Percentiles rank a stretch among this genome's conserved stretches.
Conservation (phyloP, 1,140 invertebrate species). For the Drosophila quadrilineata region DNA sequence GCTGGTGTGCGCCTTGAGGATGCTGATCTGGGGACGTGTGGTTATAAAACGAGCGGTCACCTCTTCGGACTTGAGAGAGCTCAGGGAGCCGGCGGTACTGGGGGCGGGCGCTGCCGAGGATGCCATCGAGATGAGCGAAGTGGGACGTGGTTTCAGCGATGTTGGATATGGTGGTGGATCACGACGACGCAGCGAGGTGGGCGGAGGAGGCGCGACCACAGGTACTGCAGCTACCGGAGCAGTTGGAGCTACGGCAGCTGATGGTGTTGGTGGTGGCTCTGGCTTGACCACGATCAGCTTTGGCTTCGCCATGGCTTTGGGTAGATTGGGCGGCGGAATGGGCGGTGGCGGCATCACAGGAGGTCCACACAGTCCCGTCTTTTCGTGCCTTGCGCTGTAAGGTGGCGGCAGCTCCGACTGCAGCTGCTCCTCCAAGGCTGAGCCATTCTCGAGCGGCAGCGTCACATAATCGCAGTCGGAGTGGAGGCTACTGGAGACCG, state of each 20-base stretch:
- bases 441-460: constrained; percentile 85
- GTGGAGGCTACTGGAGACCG: constrained; percentile 90
- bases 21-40: constrained; percentile 86
- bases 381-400: constrained; percentile 81
- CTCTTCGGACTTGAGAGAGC: constrained; percentile 82
- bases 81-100: constrained; percentile 53
- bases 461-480: constrained; percentile 94
- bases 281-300: constrained; percentile 26
- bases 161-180: constrained; percentile 84
- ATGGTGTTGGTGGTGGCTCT: constrained; percentile 15
- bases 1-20: constrained; percentile 86
- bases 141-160: constrained; percentile 80
- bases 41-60: constrained; percentile 86
- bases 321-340: constrained; percentile 34
- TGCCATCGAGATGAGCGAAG: constrained; percentile 71
- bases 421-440: constrained; percentile 80
- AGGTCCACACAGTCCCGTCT: constrained; percentile 75
- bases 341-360: constrained; percentile 41
- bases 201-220: neutral
- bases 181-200: constrained; percentile 50
- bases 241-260: too few relatives aligned
- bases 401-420: constrained; percentile 79
- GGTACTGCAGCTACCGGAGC: neutral
- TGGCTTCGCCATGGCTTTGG: constrained; percentile 32
- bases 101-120: constrained; percentile 44